Evolutionary conservation across 2,888 invertebrate species (phyloP).

Genomic region (Chalcis sispes): DNA sequence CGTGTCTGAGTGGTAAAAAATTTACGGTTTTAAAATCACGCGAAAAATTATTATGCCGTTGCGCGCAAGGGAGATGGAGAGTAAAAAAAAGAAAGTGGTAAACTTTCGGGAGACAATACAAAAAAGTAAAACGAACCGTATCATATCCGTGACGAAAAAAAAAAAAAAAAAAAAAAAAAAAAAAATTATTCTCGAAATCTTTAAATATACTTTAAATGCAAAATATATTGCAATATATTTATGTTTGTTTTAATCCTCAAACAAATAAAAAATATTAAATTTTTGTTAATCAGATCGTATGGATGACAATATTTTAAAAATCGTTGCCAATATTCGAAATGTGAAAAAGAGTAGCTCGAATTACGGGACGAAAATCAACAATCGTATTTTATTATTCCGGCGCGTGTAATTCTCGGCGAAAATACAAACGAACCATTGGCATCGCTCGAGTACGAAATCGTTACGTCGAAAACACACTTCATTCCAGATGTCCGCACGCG

Average conservation of each 20-base stretch:
- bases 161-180: too few relatives aligned
- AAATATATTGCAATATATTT: not conserved
- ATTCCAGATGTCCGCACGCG: slow-evolving; percentile 48
- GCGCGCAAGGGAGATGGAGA: slow-evolving; percentile 37
- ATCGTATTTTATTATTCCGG: not conserved
- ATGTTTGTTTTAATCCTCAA: not conserved
- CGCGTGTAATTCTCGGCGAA: slow-evolving; percentile 1
- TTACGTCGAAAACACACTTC: not conserved
- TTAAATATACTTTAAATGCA: too few relatives aligned
- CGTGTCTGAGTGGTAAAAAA: slow-evolving; percentile 67
- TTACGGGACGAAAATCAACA: not conserved
- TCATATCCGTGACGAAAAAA: slow-evolving; percentile 15
- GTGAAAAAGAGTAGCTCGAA: too few relatives aligned
- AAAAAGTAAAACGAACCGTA: slow-evolving; percentile 20
- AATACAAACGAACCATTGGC: not conserved
- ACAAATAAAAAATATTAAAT: not conserved
- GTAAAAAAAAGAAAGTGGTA: slow-evolving; percentile 25
- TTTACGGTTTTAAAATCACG: slow-evolving; percentile 76
- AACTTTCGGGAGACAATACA: slow-evolving; percentile 36
- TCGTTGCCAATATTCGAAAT: too few relatives aligned
- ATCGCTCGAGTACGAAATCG: slow-evolving; percentile 52
- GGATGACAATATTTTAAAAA: too few relatives aligned
- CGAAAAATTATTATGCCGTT: slow-evolving; percentile 74
- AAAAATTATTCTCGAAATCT: too few relatives aligned
- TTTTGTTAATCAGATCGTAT: not conserved